Evolutionary conservation across 2,797 vertebrate genomes (phyloP).

Genomic region (Sparus aurata): DNA sequence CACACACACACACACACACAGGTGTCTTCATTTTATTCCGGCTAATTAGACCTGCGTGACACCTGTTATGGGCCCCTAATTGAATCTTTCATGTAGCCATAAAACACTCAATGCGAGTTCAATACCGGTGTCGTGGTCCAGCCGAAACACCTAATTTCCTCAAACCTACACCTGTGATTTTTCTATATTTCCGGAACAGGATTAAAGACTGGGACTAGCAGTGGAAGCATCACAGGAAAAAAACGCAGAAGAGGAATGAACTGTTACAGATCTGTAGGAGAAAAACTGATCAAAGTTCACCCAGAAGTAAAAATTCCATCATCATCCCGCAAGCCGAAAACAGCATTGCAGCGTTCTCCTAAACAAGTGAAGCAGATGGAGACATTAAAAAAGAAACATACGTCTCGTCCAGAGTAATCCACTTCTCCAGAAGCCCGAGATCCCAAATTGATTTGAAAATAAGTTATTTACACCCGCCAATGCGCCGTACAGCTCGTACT

Average conservation of each 20-base stretch:
- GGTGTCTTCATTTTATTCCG: slow-evolving; percentile 21
- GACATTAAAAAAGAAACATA: too few species aligned
- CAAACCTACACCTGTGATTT: background rate
- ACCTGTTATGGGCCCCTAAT: slow-evolving; percentile 9
- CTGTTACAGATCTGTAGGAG: background rate
- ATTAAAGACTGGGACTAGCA: too few species aligned
- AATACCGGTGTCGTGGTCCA: background rate
- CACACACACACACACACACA: background rate
- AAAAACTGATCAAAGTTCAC: background rate
- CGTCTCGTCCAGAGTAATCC: too few species aligned
- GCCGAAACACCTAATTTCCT: background rate
- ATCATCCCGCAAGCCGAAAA: too few species aligned
- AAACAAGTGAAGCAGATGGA: too few species aligned
- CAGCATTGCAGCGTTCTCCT: too few species aligned
- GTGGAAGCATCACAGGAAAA: background rate
- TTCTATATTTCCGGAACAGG: background rate
- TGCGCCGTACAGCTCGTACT: too few species aligned
- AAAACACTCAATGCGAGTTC: background rate
- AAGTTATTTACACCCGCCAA: too few species aligned
- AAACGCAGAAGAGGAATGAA: background rate
- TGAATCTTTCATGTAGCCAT: slow-evolving; percentile 4
- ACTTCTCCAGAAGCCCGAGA: too few species aligned
- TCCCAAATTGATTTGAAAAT: too few species aligned
- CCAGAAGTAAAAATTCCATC: too few species aligned
- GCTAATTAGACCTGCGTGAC: slow-evolving; percentile 17